Evolutionary conservation across 2,113 vertebrate genomes (phyloP), one percentile per base, ranked within the genome.

Genomic region (Tautogolabrus adspersus): DNA sequence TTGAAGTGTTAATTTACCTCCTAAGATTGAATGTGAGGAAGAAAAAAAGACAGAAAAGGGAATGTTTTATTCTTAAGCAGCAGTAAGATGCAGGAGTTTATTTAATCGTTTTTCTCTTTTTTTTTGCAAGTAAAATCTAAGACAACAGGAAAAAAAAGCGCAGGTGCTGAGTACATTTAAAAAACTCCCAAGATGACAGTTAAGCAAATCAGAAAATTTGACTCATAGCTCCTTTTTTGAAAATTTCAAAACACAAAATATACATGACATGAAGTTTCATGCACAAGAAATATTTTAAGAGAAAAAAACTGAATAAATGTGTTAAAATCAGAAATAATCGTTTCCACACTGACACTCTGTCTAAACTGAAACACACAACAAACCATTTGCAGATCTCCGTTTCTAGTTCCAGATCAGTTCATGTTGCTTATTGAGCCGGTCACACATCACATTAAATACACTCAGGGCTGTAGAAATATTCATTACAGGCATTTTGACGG

Each of bases 401-500:
- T 59, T 68, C 64, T 18, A 6, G 23, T 55, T 52, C 26, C 67
- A 73, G 70, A 82, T 88, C 59, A 84, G 57, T 72, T 9, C 57
- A 37, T 6, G 65, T 66, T 54, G 72, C 72, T 79, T 22, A 22
- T 49, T 62, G 52, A 72, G 59, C 65, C 26, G 86, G 83, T 84
- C 87, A 89, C 59, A 89, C 73, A 56, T 77, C 81, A 90, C 66
- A 67, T 69, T 81, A 85, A 85, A 89, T 30, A 84, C 72, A 90
- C 79, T 78, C 72, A 64, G 59, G 70, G 84, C 80, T 80, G 81
- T 56, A 78, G 66, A 84, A 91, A 89, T 82, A 88, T 90, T 89
- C 79, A 86, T 88, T 83, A 88, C 88, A 92, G 77, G 81, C 81
- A 85, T 88, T 88, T 85, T 83, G 81, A 87, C 51, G 82, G 88